Base-by-base conservation (phyloP, 2,113 vertebrate species). In the Sorex fumeus region DNA sequence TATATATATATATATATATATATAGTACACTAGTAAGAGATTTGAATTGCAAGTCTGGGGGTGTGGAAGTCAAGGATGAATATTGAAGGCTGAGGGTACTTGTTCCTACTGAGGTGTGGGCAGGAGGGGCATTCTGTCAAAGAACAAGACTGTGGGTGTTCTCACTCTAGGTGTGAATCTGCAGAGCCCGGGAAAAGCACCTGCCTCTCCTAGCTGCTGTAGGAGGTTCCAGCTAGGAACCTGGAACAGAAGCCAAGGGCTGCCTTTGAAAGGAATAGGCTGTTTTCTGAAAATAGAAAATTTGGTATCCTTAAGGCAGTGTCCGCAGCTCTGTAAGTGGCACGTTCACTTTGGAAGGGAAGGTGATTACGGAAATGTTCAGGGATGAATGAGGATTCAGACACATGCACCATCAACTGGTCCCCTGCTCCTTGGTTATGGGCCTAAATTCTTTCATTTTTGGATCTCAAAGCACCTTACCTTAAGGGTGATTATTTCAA, bases 251-350 rank as follows among this genome's bases (percentile, higher is more conserved):
- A 94, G 77, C 84, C 87, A 93, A 92, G 28, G 75, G 66, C 84
- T 82, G 90, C 60, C 74, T 95, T 25, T 62, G 81, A 92, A 85
- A 85, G 2, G 6, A 93, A 30, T 80, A 95, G 90, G 78, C 89
- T 93, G 75, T 87, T 94, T 93, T 93, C 81, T 88, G 91, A 94
- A 96, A 96, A 94, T 67, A 90, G 81, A 91, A 84, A 72, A 85
- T 89, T 91, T 92, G 91, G 64, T 92, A 8, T 84, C 91, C 89
- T 91, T 88, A 91, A 96, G 62, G 64, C 53, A 84, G 64, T n/a
- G 70, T 60, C 50, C 30, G 45, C 21, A 87, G 69, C 32, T 94
- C 13, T 79, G 50, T n/a, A 30, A 9, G 4, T 15, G 34, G 75
- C 47, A 7, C 25, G 13, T 10, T 74, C 19, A 72, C 88, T 95